phyloP scores from a whole-genome alignment of 2,113 vertebrate genomes.

The Fulmarus glacialis region DNA sequence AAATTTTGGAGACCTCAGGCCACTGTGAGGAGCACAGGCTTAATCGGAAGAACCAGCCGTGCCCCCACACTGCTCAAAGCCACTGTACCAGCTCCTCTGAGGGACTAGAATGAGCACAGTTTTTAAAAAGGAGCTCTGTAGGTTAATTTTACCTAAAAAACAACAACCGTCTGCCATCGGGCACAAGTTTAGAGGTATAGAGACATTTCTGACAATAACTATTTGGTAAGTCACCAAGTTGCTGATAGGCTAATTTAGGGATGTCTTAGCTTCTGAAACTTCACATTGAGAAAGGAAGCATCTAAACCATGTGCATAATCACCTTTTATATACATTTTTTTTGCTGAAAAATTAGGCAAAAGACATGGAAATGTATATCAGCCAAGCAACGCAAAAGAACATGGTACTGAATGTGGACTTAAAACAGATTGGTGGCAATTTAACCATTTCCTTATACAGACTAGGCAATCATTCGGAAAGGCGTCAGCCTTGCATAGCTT shows the following conservation, averaged over 20 bases:
- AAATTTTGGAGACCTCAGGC: not conserved
- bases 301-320: not conserved
- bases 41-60: not conserved
- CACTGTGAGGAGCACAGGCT: not conserved
- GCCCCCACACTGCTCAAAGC: not conserved
- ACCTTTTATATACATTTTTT: not conserved
- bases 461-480: not conserved
- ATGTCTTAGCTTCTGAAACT: not conserved
- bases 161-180: rapidly evolving
- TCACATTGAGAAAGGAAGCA: not conserved
- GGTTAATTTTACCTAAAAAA: not conserved
- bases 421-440: not conserved
- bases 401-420: not conserved
- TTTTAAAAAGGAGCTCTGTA: not conserved
- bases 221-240: not conserved
- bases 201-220: not conserved
- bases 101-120: not conserved
- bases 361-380: not conserved
- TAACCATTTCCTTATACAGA: not conserved
- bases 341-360: not conserved
- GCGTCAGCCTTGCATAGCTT: not conserved
- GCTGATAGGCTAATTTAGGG: not conserved
- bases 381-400: not conserved
- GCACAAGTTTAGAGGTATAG: not conserved
- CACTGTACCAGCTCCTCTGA: not conserved